Conservation (phyloP, 2,888 invertebrate species). For the Chydorus sphaericus region DNA sequence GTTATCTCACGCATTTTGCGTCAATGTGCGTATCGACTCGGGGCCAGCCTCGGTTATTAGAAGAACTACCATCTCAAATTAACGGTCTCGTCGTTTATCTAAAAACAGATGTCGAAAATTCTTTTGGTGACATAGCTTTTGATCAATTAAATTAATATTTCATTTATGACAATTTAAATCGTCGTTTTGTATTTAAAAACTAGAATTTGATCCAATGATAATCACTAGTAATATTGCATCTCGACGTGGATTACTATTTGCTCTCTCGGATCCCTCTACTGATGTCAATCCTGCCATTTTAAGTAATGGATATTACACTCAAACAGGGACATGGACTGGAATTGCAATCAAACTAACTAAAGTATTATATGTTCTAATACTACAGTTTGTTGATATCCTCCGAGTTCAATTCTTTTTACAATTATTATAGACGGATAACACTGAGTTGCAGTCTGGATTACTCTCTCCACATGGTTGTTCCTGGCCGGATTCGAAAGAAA, state of each 20-base stretch:
- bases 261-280: constrained; percentile 2
- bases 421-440: constrained; percentile 6
- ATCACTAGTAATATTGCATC: not conserved
- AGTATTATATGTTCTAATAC: not conserved
- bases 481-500: not conserved
- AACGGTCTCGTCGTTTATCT: constrained; percentile 5
- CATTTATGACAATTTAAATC: not conserved
- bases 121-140: no score
- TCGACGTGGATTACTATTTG: constrained; percentile 1
- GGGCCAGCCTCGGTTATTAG: not conserved
- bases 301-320: not conserved
- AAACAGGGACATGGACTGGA: constrained; percentile 8
- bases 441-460: not conserved
- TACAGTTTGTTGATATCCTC: not conserved
- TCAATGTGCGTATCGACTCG: constrained; percentile 2
- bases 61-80: not conserved
- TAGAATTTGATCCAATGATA: constrained; percentile 6
- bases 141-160: not conserved
- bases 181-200: not conserved
- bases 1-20: not conserved
- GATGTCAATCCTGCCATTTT: not conserved
- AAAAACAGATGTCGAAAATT: not conserved
- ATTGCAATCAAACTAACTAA: constrained; percentile 6
- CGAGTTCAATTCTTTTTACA: not conserved
- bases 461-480: not conserved